phyloP scores from a whole-genome alignment of 2,888 invertebrate species.

The Dryobotodes eremita region DNA sequence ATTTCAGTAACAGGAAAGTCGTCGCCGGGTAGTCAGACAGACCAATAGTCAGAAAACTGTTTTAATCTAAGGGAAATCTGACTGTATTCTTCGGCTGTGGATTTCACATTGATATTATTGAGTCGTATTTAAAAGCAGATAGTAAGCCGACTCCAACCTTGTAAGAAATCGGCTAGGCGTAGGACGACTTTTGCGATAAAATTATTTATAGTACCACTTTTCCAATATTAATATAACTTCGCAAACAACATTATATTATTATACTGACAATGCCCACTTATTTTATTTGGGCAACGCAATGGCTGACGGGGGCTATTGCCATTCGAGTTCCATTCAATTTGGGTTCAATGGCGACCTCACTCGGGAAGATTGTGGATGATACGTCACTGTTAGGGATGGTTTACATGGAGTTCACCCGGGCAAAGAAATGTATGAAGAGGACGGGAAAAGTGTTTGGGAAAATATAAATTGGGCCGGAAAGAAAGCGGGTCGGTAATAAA shows the following conservation, averaged over 20 bases:
- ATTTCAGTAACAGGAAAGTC: background rate
- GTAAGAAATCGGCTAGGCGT: background rate
- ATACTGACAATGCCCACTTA: slow-evolving; percentile 32
- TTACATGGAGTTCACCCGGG: slow-evolving; percentile 32
- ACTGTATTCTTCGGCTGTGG: background rate
- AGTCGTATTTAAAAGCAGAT: background rate
- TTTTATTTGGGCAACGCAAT: slow-evolving; percentile 40
- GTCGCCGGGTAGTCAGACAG: too few species aligned
- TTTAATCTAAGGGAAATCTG: background rate
- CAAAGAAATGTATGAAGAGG: background rate
- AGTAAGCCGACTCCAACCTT: background rate
- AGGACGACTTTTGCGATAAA: background rate
- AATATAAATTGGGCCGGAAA: background rate
- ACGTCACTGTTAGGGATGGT: slow-evolving; percentile 46
- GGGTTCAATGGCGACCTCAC: slow-evolving; percentile 46
- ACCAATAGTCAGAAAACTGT: background rate
- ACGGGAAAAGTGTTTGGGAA: background rate
- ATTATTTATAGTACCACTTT: slow-evolving; percentile 17
- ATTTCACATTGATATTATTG: background rate
- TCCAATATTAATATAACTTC: slow-evolving; percentile 44
- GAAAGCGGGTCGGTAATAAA: too few species aligned
- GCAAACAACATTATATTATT: slow-evolving; percentile 46
- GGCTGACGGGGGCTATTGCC: slow-evolving; percentile 18
- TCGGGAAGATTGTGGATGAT: slow-evolving; percentile 55
- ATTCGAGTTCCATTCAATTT: slow-evolving; percentile 59